Evolutionary conservation across 2,888 invertebrate genomes (phyloP).

Genomic region (Pandemis cinnamomeana): DNA sequence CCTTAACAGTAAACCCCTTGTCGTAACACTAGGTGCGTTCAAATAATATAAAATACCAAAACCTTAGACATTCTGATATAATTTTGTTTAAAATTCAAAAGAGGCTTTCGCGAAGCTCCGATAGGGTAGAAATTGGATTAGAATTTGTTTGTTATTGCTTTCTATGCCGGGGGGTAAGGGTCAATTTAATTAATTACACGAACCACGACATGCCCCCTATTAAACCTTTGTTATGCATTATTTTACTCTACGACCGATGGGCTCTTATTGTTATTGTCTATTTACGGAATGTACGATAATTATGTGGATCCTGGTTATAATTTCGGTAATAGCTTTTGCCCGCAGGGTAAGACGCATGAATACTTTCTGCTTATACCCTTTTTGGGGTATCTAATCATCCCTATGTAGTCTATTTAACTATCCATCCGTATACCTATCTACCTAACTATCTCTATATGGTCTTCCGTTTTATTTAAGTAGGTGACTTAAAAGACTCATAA

Average conservation of each 20-base stretch:
- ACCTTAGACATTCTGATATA: constrained; percentile 63
- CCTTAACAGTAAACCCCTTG: constrained; percentile 65
- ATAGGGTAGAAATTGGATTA: constrained; percentile 61
- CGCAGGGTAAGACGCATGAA: neutral
- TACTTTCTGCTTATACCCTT: neutral
- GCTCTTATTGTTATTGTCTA: constrained; percentile 56
- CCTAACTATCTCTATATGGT: too few species aligned
- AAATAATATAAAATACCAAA: constrained; percentile 71
- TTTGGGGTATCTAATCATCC: neutral
- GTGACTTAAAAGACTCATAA: too few species aligned
- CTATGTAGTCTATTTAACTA: neutral
- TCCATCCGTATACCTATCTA: too few species aligned
- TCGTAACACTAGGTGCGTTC: constrained; percentile 67
- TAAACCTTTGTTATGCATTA: constrained; percentile 71
- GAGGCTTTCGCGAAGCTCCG: constrained; percentile 50
- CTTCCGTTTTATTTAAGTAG: too few species aligned
- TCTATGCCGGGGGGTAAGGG: constrained; percentile 67
- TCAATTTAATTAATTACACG: constrained; percentile 77
- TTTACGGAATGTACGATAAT: constrained; percentile 46
- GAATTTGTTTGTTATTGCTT: constrained; percentile 51
- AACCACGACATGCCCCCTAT: constrained; percentile 73
- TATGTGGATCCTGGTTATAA: constrained; percentile 2
- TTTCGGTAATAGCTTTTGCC: constrained; percentile 3
- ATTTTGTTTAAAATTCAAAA: constrained; percentile 49
- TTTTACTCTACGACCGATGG: constrained; percentile 57